Base-by-base conservation (phyloP, 2,797 vertebrate genomes). In the Chaetophractus vellerosus region DNA sequence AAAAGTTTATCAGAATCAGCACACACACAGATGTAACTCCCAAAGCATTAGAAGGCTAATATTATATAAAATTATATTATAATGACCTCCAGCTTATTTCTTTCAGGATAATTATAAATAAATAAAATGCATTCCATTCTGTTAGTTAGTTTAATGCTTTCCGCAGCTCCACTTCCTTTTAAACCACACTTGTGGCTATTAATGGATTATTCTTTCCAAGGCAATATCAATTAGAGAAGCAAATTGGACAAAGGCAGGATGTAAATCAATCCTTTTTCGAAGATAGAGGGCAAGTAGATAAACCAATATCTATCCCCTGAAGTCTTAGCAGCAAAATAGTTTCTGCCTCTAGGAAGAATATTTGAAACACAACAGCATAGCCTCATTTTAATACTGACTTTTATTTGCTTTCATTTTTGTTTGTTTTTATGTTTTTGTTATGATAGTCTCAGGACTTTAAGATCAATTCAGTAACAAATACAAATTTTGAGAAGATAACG, bases 151-250 rank as follows among this genome's bases (percentile, higher is more conserved):
- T 48, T 92, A 98, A 92, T 97, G 94, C 36, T 97, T 97, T 96
- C 92, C 6, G 36, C 33, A 69, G 95, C 76, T 97, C 91, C 55
- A 93, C 93, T 98, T 98, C 96, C 96, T 84, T 97, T 98, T 95
- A 97, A 98, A 92, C 88, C 85, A 75, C 92, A 94, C 84, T 96
- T 18, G 11, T 87, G 90, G 90, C 97, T 98, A 96, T 98, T 97
- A 98, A 96, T 92, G 94, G 95, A 59, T 97, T 96, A 89, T 94
- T 97, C 74, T 97, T 98, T 85, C 91, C 79, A 94, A 33, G 68
- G n/a, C 84, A 94, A 4, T 96, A 96, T 95, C 98, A 98, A 97
- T 98, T 98, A 98, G 95, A 95, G 95, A 93, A 98, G 88, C 91
- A 96, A 96, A 96, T 11, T 92, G 80, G 81, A 64, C 92, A 95